Base-by-base conservation (phyloP, 92 coral and sea anemone genomes). In the Hydrozoanthus gracilis region DNA sequence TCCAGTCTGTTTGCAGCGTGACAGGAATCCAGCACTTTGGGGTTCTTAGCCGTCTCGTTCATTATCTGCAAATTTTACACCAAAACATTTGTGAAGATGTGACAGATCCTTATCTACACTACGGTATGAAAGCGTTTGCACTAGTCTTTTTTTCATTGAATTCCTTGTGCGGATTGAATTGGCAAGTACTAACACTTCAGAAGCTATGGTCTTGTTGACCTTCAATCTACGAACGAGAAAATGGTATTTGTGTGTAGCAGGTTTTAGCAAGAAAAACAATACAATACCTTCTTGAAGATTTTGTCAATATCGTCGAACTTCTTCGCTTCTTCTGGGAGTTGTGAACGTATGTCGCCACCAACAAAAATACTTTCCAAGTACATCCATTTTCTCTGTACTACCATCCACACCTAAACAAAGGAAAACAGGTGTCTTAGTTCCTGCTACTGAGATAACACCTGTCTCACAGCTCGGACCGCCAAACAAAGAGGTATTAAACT, bases 311-410 rank as follows among this genome's bases (percentile, higher is more conserved):
- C 99, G 71, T 96, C 99, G 79, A 96, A 96, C 76, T 96, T 96
- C 91, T 92, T 95, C 45, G 99, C 99, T 89, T 96, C 99, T 77
- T 96, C 99, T 27, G 99, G 99, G 17, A 96, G 89, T 91, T 96
- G 99, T 7, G 99, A 96, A 71, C 99, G 91, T 87, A 96, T 96
- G 75, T 96, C 99, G 2, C 99, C 99, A 14, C 99, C 99, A 79
- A 96, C 95, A 50, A 96, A 96, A 91, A 96, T 96, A 74, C 99
- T 96, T 79, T 96, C 99, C 56, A 96, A 79, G 55, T 96, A 96
- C 99, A 96, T 96, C 99, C 99, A 96, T 82, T 96, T 96, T 12
- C 99, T 91, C 79, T 96, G 99, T 6, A 96, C 99, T 27, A 96
- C 99, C 99, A 96, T 96, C 99, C 99, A 96, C 71, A 96, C 99